phyloP scores from a whole-genome alignment of 30 jellyfish, hydroid and myxozoan species.

The Cassiopea xamachana region DNA sequence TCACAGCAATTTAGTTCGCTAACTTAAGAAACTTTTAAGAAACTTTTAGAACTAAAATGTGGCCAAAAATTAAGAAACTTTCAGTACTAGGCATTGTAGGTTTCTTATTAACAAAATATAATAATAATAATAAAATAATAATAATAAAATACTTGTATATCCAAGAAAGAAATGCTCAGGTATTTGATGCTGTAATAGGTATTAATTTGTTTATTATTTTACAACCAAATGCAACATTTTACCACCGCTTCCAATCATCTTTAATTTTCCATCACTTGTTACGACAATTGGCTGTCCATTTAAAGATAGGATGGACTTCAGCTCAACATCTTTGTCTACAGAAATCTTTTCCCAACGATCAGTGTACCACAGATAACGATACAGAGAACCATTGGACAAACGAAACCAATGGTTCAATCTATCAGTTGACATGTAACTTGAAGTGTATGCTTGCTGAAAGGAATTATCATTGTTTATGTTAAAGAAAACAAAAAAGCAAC shows the following conservation, averaged over 20 bases:
- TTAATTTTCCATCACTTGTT: slow-evolving; percentile 27
- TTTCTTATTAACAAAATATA: no score
- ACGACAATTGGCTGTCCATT: slow-evolving; percentile 39
- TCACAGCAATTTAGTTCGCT: no score
- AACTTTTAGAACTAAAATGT: no score
- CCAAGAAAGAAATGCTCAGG: no score
- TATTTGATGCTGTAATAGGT: no score
- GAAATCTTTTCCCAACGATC: not conserved
- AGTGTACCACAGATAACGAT: not conserved
- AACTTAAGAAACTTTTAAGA: no score
- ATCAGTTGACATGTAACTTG: slow-evolving; percentile 13
- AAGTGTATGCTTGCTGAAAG: not conserved
- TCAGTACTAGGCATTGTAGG: no score
- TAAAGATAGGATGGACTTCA: slow-evolving; percentile 1
- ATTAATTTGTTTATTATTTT: no score
- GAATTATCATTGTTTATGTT: not conserved
- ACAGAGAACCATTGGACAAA: not conserved
- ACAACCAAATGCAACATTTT: not conserved
- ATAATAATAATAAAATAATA: no score
- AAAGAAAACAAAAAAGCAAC: no score
- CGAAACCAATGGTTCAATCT: slow-evolving; percentile 19
- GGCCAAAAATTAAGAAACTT: no score
- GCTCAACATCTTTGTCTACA: not conserved
- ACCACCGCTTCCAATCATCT: slow-evolving; percentile 46
- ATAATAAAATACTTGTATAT: no score